These are phyloP conservation scores for Silurus lanzhouensis DNA, from an alignment of 2,797 vertebrate genomes.

Conservation along the genomic window DNA sequence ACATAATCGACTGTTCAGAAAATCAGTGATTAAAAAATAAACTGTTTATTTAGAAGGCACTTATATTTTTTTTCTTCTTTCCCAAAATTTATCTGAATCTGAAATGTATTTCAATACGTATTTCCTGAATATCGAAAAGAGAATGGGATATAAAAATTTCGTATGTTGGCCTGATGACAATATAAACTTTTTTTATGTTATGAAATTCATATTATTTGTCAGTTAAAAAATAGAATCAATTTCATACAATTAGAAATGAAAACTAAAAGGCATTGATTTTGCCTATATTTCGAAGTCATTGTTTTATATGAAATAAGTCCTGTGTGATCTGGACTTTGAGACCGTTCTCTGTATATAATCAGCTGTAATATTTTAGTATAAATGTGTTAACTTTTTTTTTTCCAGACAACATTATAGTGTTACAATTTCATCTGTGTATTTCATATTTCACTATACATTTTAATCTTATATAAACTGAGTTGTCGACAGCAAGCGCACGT, in stretches of 20 bases:
- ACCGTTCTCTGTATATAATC: neutral
- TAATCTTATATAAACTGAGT: neutral
- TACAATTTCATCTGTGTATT: neutral
- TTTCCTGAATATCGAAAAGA: neutral
- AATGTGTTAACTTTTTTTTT: neutral
- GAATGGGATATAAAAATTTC: neutral
- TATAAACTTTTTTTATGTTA: no score
- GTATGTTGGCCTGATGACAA: no score
- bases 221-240: neutral
- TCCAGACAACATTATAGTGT: neutral
- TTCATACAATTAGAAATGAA: neutral
- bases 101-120: neutral
- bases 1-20: neutral
- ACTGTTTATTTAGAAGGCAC: neutral
- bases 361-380: neutral
- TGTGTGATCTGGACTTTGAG: neutral
- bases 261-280: no score
- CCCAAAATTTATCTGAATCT: neutral
- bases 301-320: neutral
- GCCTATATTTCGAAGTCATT: no score
- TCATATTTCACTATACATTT: neutral
- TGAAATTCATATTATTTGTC: no score
- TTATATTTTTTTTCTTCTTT: neutral
- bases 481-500: neutral
- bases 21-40: neutral